Evolutionary conservation across 1,140 invertebrate species (phyloP).

Genomic region (Drosophila ohnishii): DNA sequence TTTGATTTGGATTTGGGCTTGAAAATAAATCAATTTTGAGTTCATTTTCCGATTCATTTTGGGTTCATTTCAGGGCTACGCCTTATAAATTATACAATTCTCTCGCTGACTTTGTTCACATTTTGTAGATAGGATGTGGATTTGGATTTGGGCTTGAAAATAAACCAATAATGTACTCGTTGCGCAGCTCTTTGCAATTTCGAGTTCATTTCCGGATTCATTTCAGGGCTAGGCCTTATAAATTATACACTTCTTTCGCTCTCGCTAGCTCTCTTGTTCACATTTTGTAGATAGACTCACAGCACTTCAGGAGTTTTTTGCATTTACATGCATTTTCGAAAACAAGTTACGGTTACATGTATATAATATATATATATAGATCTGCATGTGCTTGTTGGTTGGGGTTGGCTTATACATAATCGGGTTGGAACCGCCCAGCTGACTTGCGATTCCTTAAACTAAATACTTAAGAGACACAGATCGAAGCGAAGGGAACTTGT

Average conservation of each 20-base stretch:
- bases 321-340: constrained; percentile 54
- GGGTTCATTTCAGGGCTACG: constrained; percentile 34
- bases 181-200: constrained; percentile 1
- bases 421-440: constrained; percentile 33
- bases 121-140: constrained; percentile 49
- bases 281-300: constrained; percentile 71
- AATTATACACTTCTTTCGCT: constrained; percentile 44
- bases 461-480: constrained; percentile 73
- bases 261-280: constrained; percentile 20
- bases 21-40: constrained; percentile 14
- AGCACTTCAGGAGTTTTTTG: constrained; percentile 72
- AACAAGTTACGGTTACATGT: constrained; percentile 41
- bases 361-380: constrained; percentile 35
- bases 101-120: constrained; percentile 13
- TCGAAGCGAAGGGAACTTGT: constrained; percentile 11
- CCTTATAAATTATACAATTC: constrained; percentile 54
- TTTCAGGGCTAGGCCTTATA: constrained; percentile 59
- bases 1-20: constrained; percentile 14
- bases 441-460: constrained; percentile 57
- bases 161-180: constrained; percentile 30
- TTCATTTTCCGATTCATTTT: not conserved
- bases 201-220: constrained; percentile 12
- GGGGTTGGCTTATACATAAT: constrained; percentile 33
- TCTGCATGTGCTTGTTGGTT: constrained; percentile 33
- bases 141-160: constrained; percentile 18